These are phyloP conservation scores for Leucophenga maculata DNA, from an alignment of 2,888 invertebrate genomes.

Conservation along the genomic window DNA sequence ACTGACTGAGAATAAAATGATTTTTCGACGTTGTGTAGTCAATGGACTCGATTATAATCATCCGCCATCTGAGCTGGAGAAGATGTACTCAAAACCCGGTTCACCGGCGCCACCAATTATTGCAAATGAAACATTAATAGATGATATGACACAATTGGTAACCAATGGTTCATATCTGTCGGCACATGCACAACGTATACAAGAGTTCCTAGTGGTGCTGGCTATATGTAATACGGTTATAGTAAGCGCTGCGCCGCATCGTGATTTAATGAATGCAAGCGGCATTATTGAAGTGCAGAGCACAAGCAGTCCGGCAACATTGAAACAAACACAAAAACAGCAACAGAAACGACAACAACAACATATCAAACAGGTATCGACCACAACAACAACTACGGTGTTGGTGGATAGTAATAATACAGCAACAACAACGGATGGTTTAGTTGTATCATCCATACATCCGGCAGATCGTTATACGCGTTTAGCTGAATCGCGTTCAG, in stretches of 20 bases:
- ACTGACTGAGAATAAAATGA: conserved; percentile 97
- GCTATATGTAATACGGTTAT: conserved; percentile 98
- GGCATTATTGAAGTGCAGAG: conserved; percentile 75
- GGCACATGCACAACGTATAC: conserved; percentile 81
- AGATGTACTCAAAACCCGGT: conserved; percentile 73
- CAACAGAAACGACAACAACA: conserved; percentile 9
- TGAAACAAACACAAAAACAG: conserved; percentile 45
- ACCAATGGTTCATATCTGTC: conserved; percentile 69
- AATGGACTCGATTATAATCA: conserved; percentile 93
- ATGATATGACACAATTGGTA: conserved; percentile 72
- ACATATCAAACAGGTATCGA: conserved; percentile 26
- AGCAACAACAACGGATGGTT: conserved; percentile 39
- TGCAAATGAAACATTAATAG: conserved; percentile 73
- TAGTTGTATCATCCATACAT: conserved; percentile 45
- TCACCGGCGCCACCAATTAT: conserved; percentile 73
- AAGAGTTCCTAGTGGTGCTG: conserved; percentile 91
- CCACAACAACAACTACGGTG: conserved; percentile 29
- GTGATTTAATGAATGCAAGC: conserved; percentile 81
- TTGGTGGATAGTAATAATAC: background rate
- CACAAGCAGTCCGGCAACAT: conserved; percentile 38
- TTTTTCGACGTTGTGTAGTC: conserved; percentile 92
- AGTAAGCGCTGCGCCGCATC: conserved; percentile 87
- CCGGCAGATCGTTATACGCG: conserved; percentile 77
- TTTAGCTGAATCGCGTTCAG: conserved; percentile 83
- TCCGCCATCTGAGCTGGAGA: conserved; percentile 80